Evolutionary conservation across 2,888 invertebrate species (phyloP), one percentile per base, ranked within the genome.

Genomic region (Cheilosia impressa): DNA sequence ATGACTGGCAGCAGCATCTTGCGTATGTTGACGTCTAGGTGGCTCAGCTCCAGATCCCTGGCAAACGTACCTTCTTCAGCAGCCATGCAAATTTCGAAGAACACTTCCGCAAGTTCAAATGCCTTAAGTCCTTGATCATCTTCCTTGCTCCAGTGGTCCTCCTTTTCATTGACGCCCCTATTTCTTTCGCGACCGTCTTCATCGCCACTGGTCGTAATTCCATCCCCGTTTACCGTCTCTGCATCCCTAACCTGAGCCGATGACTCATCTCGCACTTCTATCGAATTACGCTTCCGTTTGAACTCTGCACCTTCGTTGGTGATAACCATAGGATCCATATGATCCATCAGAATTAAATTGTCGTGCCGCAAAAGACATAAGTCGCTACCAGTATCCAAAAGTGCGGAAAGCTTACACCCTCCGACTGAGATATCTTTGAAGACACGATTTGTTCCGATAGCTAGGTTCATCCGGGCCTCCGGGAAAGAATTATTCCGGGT

Each of bases 301-400:
- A 50, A 50, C 22, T 50, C 22, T 1, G 50, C 50, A 13, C 50
- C 50, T 22, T 50, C 50, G 19, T 22, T n/a, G 50, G 50, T 89
- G 19, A 19, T 19, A 19, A 19, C 19, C 19, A 19, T 1, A 19
- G 2, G 19, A 1, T 19, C 19, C 19, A 19, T 19, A 19, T 1
- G 19, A 19, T 19, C 19, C 19, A 19, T 19, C 19, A 19, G 19
- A 2, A 2, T 2, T 19, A 19, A 2, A 2, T 19, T 19, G 19
- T 19, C 2, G 2, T 19, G 19, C 19, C 19, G 19, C 19, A 19
- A 19, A 19, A 19, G 19, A 19, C 19, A 19, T 19, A 19, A 19
- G 19, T 19, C 19, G 2, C 2, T 19, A 19, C 19, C 19, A 19
- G 19, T 19, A 19, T 19, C 19, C 19, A 19, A 19, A 19, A 19